Evolutionary conservation across 2,888 invertebrate species (phyloP), one percentile per base, ranked within the genome.

Genomic region (Electrophaes corylata): DNA sequence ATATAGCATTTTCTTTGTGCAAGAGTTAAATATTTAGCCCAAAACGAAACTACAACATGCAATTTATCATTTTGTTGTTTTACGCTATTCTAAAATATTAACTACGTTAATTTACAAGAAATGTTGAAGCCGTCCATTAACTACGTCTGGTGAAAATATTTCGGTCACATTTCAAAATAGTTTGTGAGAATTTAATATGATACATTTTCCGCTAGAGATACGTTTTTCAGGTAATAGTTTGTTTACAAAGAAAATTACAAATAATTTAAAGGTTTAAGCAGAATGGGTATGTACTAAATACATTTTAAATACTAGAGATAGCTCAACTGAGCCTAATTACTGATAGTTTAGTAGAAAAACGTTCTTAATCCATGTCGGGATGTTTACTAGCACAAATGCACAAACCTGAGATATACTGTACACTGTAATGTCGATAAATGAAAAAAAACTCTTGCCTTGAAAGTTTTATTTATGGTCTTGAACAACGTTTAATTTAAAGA

Each of bases 81-180:
- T 57, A 57, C 50, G 37, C 63, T 46, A 61, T 60, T 40, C 45
- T 64, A 62, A 65, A 58, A 66, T 66, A 65, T 65, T 57, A 58
- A 61, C 65, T 56, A 68, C 67, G 65, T 69, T 67, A 71, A 70
- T 68, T 67, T 75, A 72, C 70, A 66, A 71, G 67, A 70, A 73
- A 65, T 71, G 71, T 72, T 56, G 55, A 75, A 77, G 75, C 72
- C 77, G 73, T 68, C 73, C 73, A 78, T 79, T 75, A 78, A 78
- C 79, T 78, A 78, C 77, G 76, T 71, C 71, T 66, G 64, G 72
- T 75, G 70, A 81, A 83, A 79, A 76, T 76, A 82, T 81, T 81
- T 79, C 82, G 83, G 81, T 73, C 82, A 76, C 70, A 70, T 73
- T 77, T 78, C 75, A 78, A 81, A 83, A 83, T 78, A 77, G 73